Percentiles rank a stretch among this genome's conserved stretches.
phyloP scores from a whole-genome alignment of 2,113 vertebrate genomes.

The Syrmaticus mikado region DNA sequence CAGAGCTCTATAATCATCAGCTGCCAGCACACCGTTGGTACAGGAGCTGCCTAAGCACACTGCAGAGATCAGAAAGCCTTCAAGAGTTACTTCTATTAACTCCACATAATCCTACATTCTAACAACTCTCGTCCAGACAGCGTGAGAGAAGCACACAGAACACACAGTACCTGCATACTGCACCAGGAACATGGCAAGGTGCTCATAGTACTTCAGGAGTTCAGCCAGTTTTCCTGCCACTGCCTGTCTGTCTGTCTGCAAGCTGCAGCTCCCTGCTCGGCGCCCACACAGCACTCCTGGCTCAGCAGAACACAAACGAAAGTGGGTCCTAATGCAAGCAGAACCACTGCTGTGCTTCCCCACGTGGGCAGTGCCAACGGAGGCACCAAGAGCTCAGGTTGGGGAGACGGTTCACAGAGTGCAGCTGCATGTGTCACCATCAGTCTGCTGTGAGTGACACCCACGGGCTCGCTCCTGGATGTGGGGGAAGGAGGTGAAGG shows the following conservation, averaged over 20 bases:
- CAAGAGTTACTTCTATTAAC: not conserved
- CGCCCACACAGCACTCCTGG: constrained; percentile 45
- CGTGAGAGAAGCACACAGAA: not conserved
- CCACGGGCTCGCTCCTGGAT: constrained; percentile 25
- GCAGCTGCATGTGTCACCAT: constrained; percentile 77
- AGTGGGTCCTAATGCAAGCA: constrained; percentile 49
- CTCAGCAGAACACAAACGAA: constrained; percentile 27
- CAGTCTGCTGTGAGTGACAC: constrained; percentile 71
- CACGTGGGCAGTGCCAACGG: constrained; percentile 51
- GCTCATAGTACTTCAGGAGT: constrained; percentile 31
- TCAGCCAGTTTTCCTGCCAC: constrained; percentile 28
- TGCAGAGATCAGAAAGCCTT: not conserved
- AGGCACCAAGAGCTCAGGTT: constrained; percentile 53
- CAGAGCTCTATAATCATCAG: not conserved
- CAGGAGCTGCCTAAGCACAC: not conserved
- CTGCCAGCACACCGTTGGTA: constrained; percentile 17
- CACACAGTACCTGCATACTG: constrained; percentile 75
- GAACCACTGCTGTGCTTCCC: constrained; percentile 35
- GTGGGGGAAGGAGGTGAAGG: constrained; percentile 28
- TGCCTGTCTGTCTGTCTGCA: not conserved
- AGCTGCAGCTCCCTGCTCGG: not conserved
- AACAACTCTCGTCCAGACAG: not conserved
- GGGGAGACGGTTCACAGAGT: constrained; percentile 64
- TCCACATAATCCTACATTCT: not conserved
- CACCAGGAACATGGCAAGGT: constrained; percentile 75